These are phyloP conservation scores for Albula goreensis DNA, from an alignment of 2,113 vertebrate species.

Conservation along the genomic window DNA sequence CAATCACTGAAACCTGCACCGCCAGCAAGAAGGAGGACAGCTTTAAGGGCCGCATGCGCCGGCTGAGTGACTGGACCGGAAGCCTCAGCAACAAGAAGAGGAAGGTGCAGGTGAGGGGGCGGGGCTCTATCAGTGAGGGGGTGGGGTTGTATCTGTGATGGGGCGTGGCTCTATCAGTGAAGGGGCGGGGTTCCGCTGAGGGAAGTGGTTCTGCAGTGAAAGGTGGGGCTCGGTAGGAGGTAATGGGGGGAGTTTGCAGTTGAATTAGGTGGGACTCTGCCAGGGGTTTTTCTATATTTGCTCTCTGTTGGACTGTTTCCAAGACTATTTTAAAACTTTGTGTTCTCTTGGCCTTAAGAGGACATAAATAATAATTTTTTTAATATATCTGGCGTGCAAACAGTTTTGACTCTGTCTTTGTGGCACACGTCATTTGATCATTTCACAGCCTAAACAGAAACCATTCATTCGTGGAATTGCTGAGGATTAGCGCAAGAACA, in stretches of 20 bases:
- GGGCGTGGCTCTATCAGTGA: background rate
- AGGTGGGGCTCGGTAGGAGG: too few relatives aligned
- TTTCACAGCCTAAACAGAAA: background rate
- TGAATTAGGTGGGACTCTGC: too few relatives aligned
- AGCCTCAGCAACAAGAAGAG: conserved; percentile 91
- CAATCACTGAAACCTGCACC: conserved; percentile 63
- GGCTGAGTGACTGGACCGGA: conserved; percentile 94
- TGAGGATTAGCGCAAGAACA: background rate
- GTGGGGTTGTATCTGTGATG: background rate
- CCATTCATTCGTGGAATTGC: background rate
- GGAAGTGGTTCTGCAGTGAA: background rate
- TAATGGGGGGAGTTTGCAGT: too few relatives aligned
- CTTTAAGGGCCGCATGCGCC: conserved; percentile 84
- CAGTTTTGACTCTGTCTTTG: background rate
- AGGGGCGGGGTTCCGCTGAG: background rate
- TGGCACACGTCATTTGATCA: background rate
- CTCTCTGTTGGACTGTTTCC: background rate
- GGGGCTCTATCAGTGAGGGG: background rate
- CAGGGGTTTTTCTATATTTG: too few relatives aligned
- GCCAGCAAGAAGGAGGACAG: conserved; percentile 76
- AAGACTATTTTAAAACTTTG: background rate
- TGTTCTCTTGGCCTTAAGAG: background rate
- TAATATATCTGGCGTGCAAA: background rate
- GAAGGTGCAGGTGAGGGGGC: conserved; percentile 78
- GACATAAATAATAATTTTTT: background rate